phyloP scores from a whole-genome alignment of 2,797 vertebrate species.

The Anguilla megastoma region DNA sequence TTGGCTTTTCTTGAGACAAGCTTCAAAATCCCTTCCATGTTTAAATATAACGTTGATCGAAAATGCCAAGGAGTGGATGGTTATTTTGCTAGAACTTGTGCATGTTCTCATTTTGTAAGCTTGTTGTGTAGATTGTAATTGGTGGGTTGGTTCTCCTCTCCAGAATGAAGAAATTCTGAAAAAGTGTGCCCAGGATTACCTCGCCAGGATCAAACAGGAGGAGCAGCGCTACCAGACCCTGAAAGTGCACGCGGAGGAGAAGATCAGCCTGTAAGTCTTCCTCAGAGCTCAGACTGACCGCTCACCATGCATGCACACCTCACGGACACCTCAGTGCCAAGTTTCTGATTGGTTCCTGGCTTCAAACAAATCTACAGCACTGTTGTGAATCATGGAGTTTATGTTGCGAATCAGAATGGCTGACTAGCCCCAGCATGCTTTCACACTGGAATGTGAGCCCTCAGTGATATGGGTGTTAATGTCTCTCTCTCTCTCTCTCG shows the following conservation, averaged over 20 bases:
- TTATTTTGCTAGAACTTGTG: not conserved
- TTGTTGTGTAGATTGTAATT: not conserved
- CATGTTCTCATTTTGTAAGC: not conserved
- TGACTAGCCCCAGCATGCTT: too few species aligned
- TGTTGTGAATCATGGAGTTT: not conserved
- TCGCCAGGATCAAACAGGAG: slow-evolving; percentile 80
- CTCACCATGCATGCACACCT: not conserved
- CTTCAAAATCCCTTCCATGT: too few species aligned
- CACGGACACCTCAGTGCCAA: not conserved
- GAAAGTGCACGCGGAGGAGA: slow-evolving; percentile 91
- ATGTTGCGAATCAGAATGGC: too few species aligned
- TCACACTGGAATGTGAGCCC: too few species aligned
- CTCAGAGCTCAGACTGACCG: not conserved
- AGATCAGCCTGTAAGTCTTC: slow-evolving; percentile 78
- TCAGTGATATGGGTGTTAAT: not conserved
- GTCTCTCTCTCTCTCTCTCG: not conserved
- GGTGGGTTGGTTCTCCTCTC: not conserved
- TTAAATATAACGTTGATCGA: not conserved
- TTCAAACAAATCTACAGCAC: not conserved
- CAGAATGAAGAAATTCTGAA: slow-evolving; percentile 92
- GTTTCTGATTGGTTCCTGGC: not conserved
- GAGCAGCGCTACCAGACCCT: slow-evolving; percentile 87
- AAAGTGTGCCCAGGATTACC: slow-evolving; percentile 82
- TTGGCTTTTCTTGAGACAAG: too few species aligned
- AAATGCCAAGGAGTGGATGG: not conserved